These are phyloP conservation scores for Lepus europaeus DNA, from an alignment of 2,113 vertebrate genomes.

Conservation along the genomic window DNA sequence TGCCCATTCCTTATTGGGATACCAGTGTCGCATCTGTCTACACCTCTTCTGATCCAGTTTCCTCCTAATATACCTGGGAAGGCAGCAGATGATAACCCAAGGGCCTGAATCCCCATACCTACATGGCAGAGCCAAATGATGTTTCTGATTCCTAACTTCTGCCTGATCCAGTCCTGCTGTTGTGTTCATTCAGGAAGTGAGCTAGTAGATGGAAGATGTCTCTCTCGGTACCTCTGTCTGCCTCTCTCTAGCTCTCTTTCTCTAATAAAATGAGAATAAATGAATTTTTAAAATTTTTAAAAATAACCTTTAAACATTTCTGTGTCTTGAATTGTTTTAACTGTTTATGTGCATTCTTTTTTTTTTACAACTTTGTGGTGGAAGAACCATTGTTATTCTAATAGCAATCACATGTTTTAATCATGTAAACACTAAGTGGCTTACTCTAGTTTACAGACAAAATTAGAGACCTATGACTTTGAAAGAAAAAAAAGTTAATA, in stretches of 20 bases:
- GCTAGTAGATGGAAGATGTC: too few species aligned
- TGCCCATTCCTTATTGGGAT: too few species aligned
- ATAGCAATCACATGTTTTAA: neutral
- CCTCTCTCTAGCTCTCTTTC: too few species aligned
- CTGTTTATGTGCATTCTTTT: neutral
- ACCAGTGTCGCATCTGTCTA: too few species aligned
- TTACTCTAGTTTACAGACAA: neutral
- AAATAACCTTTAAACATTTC: neutral
- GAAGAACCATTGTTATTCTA: neutral
- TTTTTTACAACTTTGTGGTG: neutral
- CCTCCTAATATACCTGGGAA: too few species aligned
- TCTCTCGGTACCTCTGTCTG: too few species aligned
- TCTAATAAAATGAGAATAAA: neutral
- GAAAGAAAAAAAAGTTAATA: neutral
- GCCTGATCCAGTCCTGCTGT: too few species aligned
- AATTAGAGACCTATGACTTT: neutral
- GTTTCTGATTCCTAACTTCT: too few species aligned
- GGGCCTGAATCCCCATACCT: too few species aligned
- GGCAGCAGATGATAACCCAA: too few species aligned
- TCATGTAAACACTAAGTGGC: neutral
- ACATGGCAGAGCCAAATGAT: too few species aligned
- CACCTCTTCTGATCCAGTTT: neutral
- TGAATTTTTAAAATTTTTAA: neutral
- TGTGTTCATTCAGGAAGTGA: too few species aligned
- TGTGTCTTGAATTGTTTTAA: neutral